These are phyloP conservation scores for Oncopodura yosiiana DNA, from an alignment of 1,140 invertebrate genomes.

Conservation along the genomic window DNA sequence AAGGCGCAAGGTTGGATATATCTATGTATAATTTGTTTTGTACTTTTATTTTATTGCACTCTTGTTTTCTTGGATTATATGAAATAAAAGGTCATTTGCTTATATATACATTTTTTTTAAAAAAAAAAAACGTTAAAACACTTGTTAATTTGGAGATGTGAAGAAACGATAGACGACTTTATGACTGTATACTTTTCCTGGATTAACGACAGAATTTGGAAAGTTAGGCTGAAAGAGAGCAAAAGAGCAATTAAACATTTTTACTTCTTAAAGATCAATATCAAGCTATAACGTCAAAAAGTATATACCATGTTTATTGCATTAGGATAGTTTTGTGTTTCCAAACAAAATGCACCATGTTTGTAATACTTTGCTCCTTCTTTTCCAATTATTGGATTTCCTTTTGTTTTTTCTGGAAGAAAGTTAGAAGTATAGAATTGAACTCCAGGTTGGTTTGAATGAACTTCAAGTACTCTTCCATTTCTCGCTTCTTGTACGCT, in stretches of 20 bases:
- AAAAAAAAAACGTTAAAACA: too few species aligned
- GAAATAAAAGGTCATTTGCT: too few species aligned
- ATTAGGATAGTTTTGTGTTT: slow-evolving; percentile 88
- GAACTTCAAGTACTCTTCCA: slow-evolving; percentile 64
- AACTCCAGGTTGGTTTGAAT: slow-evolving; percentile 75
- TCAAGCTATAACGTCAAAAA: slow-evolving; percentile 30
- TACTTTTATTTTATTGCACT: too few species aligned
- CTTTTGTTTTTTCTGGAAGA: slow-evolving; percentile 47
- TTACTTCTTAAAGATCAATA: slow-evolving; percentile 4
- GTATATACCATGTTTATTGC: slow-evolving; percentile 67
- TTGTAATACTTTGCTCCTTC: slow-evolving; percentile 55
- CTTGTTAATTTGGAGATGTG: slow-evolving; percentile 5
- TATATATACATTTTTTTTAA: too few species aligned
- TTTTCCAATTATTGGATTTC: slow-evolving; percentile 54
- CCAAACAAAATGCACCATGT: slow-evolving; percentile 75
- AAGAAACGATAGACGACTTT: slow-evolving; percentile 45
- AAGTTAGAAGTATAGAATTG: slow-evolving; percentile 81
- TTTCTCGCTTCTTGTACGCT: slow-evolving; percentile 55
- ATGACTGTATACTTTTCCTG: slow-evolving; percentile 59
- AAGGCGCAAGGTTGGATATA: too few species aligned
- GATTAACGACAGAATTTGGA: slow-evolving; percentile 58
- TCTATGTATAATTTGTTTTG: too few species aligned
- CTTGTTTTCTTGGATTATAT: too few species aligned
- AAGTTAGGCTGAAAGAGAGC: slow-evolving; percentile 54
- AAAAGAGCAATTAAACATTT: slow-evolving; percentile 33